Evolutionary conservation across 1,140 invertebrate genomes (phyloP).

Genomic region (Pachypeltis micranthus): DNA sequence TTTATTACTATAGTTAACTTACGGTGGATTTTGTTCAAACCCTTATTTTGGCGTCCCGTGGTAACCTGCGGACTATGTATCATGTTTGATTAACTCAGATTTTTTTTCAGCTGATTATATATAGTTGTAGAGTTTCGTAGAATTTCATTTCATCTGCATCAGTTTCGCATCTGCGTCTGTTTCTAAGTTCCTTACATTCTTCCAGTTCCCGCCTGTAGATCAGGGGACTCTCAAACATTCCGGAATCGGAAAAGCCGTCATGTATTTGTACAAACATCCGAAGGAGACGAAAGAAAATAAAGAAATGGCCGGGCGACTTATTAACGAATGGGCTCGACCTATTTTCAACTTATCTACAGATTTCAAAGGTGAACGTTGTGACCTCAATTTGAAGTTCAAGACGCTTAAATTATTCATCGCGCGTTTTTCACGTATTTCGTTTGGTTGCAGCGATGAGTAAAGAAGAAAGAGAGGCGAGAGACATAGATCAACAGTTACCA

Average conservation of each 20-base stretch:
- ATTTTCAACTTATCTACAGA: conserved; percentile 94
- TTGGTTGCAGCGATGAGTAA: conserved; percentile 52
- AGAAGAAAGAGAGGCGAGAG: conserved; percentile 80
- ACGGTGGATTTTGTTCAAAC: too few relatives aligned
- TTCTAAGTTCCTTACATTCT: too few relatives aligned
- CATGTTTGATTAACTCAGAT: too few relatives aligned
- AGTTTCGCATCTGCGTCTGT: too few relatives aligned
- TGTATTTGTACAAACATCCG: conserved; percentile 99
- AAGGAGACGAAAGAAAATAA: conserved; percentile 92
- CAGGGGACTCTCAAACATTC: conserved; percentile 84
- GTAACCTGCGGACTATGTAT: too few relatives aligned
- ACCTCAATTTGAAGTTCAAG: background rate
- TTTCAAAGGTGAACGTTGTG: conserved; percentile 74
- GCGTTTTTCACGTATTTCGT: background rate
- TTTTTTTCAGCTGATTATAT: too few relatives aligned
- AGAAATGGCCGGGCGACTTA: conserved; percentile 78
- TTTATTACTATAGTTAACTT: too few relatives aligned
- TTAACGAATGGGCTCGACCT: conserved; percentile 91
- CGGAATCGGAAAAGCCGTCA: conserved; percentile 94
- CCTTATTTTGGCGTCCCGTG: too few relatives aligned
- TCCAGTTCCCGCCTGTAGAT: conserved; percentile 80
- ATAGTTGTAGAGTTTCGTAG: too few relatives aligned
- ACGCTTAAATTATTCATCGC: background rate
- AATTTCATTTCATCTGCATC: too few relatives aligned
- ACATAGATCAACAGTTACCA: conserved; percentile 76